Conservation (phyloP, 92 coral and sea anemone genomes). For the Phenganax marumi region DNA sequence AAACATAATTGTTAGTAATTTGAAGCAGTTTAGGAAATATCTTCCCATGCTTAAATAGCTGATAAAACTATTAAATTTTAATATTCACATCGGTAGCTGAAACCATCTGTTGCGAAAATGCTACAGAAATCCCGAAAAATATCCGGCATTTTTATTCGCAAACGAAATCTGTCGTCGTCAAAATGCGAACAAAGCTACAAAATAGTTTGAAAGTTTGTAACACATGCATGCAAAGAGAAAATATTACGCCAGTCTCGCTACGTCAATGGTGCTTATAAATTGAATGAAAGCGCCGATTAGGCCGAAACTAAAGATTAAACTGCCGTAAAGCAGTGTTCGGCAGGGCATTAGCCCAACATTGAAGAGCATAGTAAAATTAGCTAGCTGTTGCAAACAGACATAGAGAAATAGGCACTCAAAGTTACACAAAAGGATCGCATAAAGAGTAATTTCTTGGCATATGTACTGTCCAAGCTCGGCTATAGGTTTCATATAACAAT, state of each 20-base stretch:
- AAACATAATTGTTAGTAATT: too few relatives aligned
- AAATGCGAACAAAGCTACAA: background rate
- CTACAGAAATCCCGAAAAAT: background rate
- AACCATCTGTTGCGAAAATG: constrained; percentile 30
- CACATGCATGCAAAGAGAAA: background rate
- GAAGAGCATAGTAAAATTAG: too few relatives aligned
- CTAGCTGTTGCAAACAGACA: too few relatives aligned
- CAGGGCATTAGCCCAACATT: background rate
- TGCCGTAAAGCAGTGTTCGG: background rate
- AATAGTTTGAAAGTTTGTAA: background rate
- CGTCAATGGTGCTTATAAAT: background rate
- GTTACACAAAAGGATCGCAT: too few relatives aligned
- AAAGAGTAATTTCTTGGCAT: too few relatives aligned
- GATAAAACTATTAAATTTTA: constrained; percentile 9
- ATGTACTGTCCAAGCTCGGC: too few relatives aligned
- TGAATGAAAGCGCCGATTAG: background rate
- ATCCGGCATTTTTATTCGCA: background rate
- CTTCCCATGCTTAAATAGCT: background rate
- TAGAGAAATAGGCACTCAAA: too few relatives aligned
- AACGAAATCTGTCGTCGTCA: background rate
- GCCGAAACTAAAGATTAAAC: background rate
- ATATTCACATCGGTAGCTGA: background rate
- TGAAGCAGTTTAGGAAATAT: too few relatives aligned
- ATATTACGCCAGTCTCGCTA: background rate
- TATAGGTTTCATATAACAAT: too few relatives aligned